These are phyloP conservation scores for Stichopus chloronotus DNA, from an alignment of 35 echinoderm and acorn worm genomes.

Conservation along the genomic window DNA sequence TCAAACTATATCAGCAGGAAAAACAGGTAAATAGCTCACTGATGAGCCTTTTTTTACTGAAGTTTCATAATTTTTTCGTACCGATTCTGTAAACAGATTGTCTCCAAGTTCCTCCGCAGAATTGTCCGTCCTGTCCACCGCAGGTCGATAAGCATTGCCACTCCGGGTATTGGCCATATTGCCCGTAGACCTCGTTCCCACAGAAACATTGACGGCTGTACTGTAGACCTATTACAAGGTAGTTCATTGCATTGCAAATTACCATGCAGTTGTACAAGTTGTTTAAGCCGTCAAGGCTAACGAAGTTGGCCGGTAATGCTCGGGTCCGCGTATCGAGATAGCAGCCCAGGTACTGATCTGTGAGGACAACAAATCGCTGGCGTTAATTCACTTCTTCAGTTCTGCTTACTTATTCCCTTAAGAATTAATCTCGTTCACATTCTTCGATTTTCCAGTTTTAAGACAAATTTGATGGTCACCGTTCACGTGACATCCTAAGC, in stretches of 20 bases:
- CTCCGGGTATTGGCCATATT: background rate
- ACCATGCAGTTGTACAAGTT: background rate
- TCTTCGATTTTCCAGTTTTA: too few relatives aligned
- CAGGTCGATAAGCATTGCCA: background rate
- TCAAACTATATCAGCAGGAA: background rate
- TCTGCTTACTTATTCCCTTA: too few relatives aligned
- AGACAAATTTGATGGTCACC: too few relatives aligned
- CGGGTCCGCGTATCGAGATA: background rate
- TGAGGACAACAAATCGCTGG: background rate
- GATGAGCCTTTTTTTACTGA: too few relatives aligned
- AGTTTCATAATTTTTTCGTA: background rate
- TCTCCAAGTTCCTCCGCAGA: background rate
- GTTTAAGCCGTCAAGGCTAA: background rate
- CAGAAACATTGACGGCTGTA: background rate
- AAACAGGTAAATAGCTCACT: background rate
- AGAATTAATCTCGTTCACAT: too few relatives aligned
- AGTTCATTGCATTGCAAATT: background rate
- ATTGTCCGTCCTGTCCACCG: background rate
- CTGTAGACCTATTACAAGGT: background rate
- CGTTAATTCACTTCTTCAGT: too few relatives aligned
- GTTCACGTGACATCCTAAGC: too few relatives aligned
- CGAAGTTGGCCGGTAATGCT: background rate
- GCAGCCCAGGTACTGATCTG: constrained; percentile 36
- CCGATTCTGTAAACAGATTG: background rate
- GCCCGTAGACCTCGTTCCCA: background rate